phyloP scores from a whole-genome alignment of 1,140 invertebrate species.

The Danaus melanippus region DNA sequence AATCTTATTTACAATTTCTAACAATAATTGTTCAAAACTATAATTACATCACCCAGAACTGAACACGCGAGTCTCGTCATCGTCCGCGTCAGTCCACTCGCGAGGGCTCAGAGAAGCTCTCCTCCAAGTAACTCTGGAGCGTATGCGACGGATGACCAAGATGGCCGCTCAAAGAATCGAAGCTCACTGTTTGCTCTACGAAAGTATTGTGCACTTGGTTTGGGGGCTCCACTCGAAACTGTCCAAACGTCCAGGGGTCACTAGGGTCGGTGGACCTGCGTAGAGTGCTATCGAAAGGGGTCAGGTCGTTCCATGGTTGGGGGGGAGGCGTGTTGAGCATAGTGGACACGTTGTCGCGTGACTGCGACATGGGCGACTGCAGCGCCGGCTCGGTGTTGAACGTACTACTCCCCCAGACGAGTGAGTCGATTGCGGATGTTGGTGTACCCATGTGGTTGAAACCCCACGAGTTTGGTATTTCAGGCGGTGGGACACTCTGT shows the following conservation, averaged over 20 bases:
- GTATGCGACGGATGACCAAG: conserved; percentile 34
- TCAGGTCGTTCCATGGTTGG: conserved; percentile 38
- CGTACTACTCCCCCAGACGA: conserved; percentile 45
- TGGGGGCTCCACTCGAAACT: conserved; percentile 53
- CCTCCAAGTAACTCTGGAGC: conserved; percentile 51
- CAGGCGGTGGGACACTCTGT: conserved; percentile 32
- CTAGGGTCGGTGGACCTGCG: conserved; percentile 32
- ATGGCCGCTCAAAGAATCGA: conserved; percentile 46
- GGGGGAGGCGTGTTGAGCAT: conserved; percentile 43
- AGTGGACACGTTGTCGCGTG: conserved; percentile 33
- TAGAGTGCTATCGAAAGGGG: conserved; percentile 37
- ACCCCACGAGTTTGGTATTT: conserved; percentile 41
- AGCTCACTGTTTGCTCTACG: conserved; percentile 50
- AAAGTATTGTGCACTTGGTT: conserved; percentile 49
- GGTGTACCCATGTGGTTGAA: conserved; percentile 34
- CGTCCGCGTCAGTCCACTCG: conserved; percentile 54
- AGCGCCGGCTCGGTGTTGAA: conserved; percentile 32
- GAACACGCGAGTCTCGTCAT: background rate
- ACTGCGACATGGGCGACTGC: conserved; percentile 11
- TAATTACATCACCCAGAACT: conserved; percentile 40
- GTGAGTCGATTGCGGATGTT: conserved; percentile 40
- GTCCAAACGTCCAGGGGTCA: conserved; percentile 54
- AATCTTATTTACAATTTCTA: conserved; percentile 68
- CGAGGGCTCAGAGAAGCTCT: conserved; percentile 47
- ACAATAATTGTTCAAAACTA: conserved; percentile 60